Percentiles rank a stretch among this genome's conserved stretches.
These are phyloP conservation scores for Pantherophis alleghaniensis DNA, from an alignment of 2,797 vertebrate species.

Conservation along the genomic window DNA sequence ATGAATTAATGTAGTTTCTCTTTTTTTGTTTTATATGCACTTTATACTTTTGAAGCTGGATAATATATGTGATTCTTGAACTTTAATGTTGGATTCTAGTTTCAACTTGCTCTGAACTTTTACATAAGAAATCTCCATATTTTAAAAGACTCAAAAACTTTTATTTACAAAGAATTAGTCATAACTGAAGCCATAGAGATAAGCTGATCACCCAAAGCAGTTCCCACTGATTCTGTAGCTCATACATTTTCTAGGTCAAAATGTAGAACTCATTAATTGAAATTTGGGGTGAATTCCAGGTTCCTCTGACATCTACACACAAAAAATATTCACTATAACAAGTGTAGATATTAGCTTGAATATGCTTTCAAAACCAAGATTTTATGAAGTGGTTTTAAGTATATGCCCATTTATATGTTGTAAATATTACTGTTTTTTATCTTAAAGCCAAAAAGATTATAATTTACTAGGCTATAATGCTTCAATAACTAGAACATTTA, in stretches of 20 bases:
- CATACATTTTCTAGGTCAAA: not conserved
- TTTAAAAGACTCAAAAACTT: not conserved
- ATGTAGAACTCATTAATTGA: not conserved
- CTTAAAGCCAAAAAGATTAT: not conserved
- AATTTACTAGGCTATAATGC: not conserved
- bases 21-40: not conserved
- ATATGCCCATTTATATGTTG: not conserved
- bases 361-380: slow-evolving; percentile 11
- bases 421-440: not conserved
- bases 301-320: not conserved
- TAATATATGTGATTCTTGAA: not conserved
- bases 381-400: not conserved
- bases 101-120: not conserved
- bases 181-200: not conserved
- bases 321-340: not conserved
- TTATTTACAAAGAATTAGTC: not conserved
- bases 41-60: not conserved
- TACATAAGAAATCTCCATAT: not conserved
- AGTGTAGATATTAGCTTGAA: not conserved
- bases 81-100: not conserved
- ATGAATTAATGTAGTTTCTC: not conserved
- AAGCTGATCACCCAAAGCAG: not conserved
- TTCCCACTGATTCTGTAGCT: not conserved
- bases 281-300: not conserved
- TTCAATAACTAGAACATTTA: slow-evolving; percentile 18